These are phyloP conservation scores for Leucopsar rothschildi DNA, from an alignment of 2,113 vertebrate species.

Conservation along the genomic window DNA sequence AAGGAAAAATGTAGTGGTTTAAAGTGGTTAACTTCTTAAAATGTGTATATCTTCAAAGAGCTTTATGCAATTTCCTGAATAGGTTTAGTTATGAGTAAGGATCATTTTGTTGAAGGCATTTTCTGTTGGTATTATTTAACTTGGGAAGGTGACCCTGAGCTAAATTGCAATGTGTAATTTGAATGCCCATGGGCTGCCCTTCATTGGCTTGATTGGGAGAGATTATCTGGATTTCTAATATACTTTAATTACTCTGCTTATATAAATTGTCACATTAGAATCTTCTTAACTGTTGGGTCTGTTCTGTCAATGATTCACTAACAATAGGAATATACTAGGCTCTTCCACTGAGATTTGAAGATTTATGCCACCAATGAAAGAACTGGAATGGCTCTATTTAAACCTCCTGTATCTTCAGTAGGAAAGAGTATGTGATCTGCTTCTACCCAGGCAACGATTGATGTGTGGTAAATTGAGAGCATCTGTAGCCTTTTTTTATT, in stretches of 20 bases:
- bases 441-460: neutral
- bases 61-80: neutral
- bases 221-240: slow-evolving; percentile 52
- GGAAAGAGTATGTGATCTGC: neutral
- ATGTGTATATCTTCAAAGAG: neutral
- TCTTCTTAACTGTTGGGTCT: slow-evolving; percentile 34
- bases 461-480: neutral
- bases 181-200: slow-evolving; percentile 18
- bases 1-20: neutral
- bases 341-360: slow-evolving; percentile 40
- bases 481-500: neutral
- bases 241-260: slow-evolving; percentile 46
- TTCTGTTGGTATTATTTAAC: slow-evolving; percentile 24
- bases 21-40: neutral
- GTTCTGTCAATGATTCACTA: neutral
- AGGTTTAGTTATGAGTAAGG: neutral
- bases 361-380: neutral
- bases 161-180: slow-evolving; percentile 5
- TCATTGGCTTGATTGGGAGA: slow-evolving; percentile 17
- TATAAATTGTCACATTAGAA: slow-evolving; percentile 48
- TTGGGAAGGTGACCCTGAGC: slow-evolving; percentile 35
- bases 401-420: neutral
- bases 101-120: slow-evolving; percentile 4
- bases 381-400: neutral
- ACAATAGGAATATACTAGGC: slow-evolving; percentile 5